Conservation (phyloP, 1,140 invertebrate species). For the Stegodyphus mimosarum region DNA sequence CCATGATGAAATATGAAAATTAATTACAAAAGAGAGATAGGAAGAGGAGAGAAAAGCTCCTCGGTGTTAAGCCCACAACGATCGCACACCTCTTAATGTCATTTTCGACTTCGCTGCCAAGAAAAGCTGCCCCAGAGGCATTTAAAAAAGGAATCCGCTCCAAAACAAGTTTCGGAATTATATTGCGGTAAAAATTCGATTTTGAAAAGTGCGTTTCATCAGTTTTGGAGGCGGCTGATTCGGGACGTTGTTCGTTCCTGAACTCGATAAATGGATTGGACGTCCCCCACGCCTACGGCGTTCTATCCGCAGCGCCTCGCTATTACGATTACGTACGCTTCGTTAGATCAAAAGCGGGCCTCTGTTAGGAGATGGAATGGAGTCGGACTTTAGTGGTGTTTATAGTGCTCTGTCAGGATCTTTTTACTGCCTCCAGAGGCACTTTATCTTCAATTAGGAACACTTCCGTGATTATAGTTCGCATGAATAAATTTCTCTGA, state of each 20-base stretch:
- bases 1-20: slow-evolving; percentile 61
- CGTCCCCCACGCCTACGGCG: not conserved
- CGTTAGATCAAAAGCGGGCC: slow-evolving; percentile 21
- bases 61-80: not conserved
- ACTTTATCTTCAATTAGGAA: too few species aligned
- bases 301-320: not conserved
- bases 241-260: not conserved
- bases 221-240: slow-evolving; percentile 10
- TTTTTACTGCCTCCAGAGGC: too few species aligned
- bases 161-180: slow-evolving; percentile 48
- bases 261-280: slow-evolving; percentile 42
- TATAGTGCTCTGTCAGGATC: too few species aligned
- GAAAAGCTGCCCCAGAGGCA: slow-evolving; percentile 43
- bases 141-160: slow-evolving; percentile 34
- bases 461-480: too few species aligned
- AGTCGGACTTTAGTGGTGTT: too few species aligned
- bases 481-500: too few species aligned
- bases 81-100: slow-evolving; percentile 11
- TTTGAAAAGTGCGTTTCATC: slow-evolving; percentile 59
- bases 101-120: slow-evolving; percentile 16
- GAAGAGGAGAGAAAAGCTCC: slow-evolving; percentile 8
- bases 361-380: too few species aligned
- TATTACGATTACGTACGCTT: slow-evolving; percentile 7
- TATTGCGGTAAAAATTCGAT: slow-evolving; percentile 52
- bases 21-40: slow-evolving; percentile 53